Base-by-base conservation (phyloP, 2,888 invertebrate species). In the Julus scandinavius region DNA sequence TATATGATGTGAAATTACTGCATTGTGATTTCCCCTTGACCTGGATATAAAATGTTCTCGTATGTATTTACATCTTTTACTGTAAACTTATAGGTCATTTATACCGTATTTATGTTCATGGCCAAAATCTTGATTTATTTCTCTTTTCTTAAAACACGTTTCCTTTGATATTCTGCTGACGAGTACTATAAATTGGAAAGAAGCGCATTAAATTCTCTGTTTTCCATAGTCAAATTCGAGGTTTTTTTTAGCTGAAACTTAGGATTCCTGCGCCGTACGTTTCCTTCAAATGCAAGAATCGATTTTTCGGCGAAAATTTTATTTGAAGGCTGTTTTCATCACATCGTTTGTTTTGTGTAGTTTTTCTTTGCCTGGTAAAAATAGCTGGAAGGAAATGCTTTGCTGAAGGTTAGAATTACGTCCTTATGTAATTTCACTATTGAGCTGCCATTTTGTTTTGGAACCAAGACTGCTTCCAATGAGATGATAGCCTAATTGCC, bases 301-400 rank as follows among this genome's bases (percentile, higher is more conserved):
- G n/a, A 72, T 72, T 72, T 72, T 72, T 72, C 72, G 29, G 72
- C 72, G 20, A 72, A 20, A 9, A 72, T 29, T 63, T 72, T 72
- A 72, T 72, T 72, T 72, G 72, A 72, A 29, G 72, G 72, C 63
- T 6, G 17, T n/a, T 63, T 63, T 63, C n/a, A n/a, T 63, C 63
- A 6, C 63, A 63, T 63, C 17, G n/a, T 63, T n/a, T n/a, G 63
- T 63, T 63, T 63, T 63, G 63, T 63, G n/a, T n/a, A 15, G 17
- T n/a, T 63, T 58, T n/a, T 72, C 72, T 29, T 29, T 72, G 29
- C 29, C 63, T 29, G 72, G 72, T 9, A 72, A 72, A 29, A 72
- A 72, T 29, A 9, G 20, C 20, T 72, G 72, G 9, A 72, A 29
- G 72, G 72, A 72, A 72, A 63, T 72, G 20, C 72, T 72, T 72